A percentile compares a stretch with the other conserved stretches of the same genome.
Conservation (phyloP, 2,888 invertebrate genomes). For the Bimastos eiseni region DNA sequence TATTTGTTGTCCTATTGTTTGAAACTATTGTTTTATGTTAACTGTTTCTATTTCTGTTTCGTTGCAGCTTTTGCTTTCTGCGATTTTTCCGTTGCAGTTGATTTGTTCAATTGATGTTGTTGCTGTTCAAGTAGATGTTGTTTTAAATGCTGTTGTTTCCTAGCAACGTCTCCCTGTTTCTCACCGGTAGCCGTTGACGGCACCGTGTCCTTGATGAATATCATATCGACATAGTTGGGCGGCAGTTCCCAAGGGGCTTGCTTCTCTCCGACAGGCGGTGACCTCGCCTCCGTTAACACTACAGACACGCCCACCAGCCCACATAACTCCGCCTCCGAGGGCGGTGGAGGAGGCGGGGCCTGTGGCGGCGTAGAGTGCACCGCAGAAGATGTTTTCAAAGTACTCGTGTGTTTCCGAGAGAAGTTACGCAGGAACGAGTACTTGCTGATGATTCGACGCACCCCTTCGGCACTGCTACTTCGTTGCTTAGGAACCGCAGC, state of each 20-base stretch:
- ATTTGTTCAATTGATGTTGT: neutral
- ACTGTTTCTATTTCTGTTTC: neutral
- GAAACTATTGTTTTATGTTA: neutral
- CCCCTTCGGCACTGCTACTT: conserved; percentile 29
- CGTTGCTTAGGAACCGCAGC: conserved; percentile 23
- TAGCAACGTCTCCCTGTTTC: neutral
- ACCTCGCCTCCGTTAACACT: neutral
- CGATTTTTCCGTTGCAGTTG: conserved; percentile 13
- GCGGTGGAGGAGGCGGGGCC: neutral
- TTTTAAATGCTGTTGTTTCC: neutral
- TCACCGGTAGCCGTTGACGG: neutral
- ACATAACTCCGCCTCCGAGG: neutral
- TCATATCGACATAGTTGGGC: conserved; percentile 39
- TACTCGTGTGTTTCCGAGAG: neutral
- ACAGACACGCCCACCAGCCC: conserved; percentile 9
- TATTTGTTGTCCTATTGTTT: neutral
- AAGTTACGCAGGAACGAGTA: neutral
- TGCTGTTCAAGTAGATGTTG: neutral
- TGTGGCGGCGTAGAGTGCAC: neutral
- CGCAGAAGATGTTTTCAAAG: neutral
- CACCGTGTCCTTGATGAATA: conserved; percentile 28
- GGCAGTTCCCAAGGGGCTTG: conserved; percentile 36
- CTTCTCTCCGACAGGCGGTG: neutral
- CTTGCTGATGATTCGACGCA: conserved; percentile 21
- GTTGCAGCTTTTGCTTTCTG: neutral